Base-by-base conservation (phyloP, 2,888 invertebrate genomes). In the Allacma fusca region DNA sequence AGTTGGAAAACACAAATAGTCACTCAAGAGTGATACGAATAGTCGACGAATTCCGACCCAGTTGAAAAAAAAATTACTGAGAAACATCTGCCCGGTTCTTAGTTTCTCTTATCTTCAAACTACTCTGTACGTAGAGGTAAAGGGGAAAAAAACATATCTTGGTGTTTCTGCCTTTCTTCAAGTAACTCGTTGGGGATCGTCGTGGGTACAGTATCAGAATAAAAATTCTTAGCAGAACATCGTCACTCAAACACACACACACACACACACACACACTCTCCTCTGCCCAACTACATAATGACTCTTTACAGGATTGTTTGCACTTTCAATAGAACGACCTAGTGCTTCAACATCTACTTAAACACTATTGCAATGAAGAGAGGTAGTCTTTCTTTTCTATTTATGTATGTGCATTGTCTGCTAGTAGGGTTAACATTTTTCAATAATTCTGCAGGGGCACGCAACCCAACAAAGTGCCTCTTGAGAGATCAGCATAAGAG, bases 301-400 rank as follows among this genome's bases (percentile, higher is more conserved):
- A 40, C 28, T 21, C 34, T 40, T 50, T n/a, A 65, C 26, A 24
- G 65, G 19, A n/a, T 40, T 68, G 68, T 68, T 68, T 68, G 68
- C 68, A 68, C 68, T 68, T 68, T 68, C 68, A 68, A 29, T 29
- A 68, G 21, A 68, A 50, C 50, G 13, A 68, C 43, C 40, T 68
- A 7, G n/a, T 29, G 40, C 40, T 68, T 68, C 68, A 29, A 67
- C 5, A 65, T 28, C 68, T 34, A 68, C 65, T 65, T 65, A 29
- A 4, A 24, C 26, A 65, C 65, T 24, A 50, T n/a, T 50, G 50
- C 5, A 50, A 50, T 50, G 50, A n/a, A 16, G 50, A 16, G 19
- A 50, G 16, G 50, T 19, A 50, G 16, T 16, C 9, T 12, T 50
- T 12, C 9, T n/a, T 50, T 50, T n/a, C 5, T 34, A 34, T 34